phyloP scores from a whole-genome alignment of 1,140 invertebrate species.

The Trichonephila clavata region DNA sequence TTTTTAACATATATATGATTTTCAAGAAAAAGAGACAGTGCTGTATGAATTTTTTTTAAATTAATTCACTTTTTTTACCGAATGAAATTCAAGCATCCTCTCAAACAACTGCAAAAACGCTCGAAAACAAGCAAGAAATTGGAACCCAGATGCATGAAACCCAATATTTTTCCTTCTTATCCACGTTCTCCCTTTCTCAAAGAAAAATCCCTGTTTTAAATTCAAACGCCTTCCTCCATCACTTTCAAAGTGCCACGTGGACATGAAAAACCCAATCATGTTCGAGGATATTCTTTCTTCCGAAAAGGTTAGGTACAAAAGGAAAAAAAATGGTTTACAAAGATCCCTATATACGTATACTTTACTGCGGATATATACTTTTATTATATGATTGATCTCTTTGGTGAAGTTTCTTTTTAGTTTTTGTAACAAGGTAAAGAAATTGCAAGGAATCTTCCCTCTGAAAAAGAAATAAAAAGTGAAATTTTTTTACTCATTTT shows the following conservation, averaged over 20 bases:
- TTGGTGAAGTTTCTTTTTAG: neutral
- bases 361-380: slow-evolving; percentile 2
- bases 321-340: neutral
- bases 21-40: no score
- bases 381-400: slow-evolving; percentile 28
- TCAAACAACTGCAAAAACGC: no score
- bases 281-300: neutral
- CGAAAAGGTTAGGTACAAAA: neutral
- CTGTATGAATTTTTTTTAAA: no score
- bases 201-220: neutral
- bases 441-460: slow-evolving; percentile 4
- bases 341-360: neutral
- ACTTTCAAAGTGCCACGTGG: neutral
- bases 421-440: neutral
- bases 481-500: neutral
- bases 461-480: neutral
- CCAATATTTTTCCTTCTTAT: no score
- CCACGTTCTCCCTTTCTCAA: no score
- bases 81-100: no score
- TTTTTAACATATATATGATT: no score
- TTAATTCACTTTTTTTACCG: no score
- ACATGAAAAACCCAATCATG: neutral
- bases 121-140: no score
- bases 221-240: neutral
- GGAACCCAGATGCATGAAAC: no score